Evolutionary conservation across 2,113 vertebrate species (phyloP).

Genomic region (Anser cygnoides): DNA sequence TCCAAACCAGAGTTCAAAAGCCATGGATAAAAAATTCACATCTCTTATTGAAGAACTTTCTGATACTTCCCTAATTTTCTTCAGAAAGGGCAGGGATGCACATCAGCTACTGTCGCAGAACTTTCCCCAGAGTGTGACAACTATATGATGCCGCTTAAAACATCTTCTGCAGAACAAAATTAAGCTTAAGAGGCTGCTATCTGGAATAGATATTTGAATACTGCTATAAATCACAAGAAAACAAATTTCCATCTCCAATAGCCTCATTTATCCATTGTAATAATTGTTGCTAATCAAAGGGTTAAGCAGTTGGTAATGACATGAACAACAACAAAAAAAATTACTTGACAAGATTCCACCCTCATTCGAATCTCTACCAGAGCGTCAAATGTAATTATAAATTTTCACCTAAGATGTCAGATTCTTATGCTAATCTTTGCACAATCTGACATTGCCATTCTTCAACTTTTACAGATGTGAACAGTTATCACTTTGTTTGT

Average conservation of each 20-base stretch:
- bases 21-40: background rate
- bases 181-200: background rate
- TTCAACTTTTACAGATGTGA: constrained; percentile 49
- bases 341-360: constrained; percentile 43
- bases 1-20: background rate
- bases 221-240: background rate
- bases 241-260: background rate
- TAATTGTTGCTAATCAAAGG: constrained; percentile 24
- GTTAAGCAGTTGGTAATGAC: constrained; percentile 47
- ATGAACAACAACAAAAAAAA: constrained; percentile 38
- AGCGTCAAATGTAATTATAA: constrained; percentile 73
- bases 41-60: background rate
- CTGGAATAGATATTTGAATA: background rate
- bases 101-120: background rate
- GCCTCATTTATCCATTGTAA: background rate
- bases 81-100: background rate
- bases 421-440: constrained; percentile 70
- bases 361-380: constrained; percentile 51
- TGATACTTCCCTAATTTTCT: background rate
- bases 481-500: constrained; percentile 75
- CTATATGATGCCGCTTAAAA: background rate
- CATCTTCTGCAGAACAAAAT: background rate
- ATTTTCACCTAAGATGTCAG: constrained; percentile 72
- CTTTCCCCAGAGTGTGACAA: background rate
- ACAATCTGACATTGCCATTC: constrained; percentile 65